Percentiles rank a stretch among this genome's conserved stretches.
Conservation (phyloP, 2,797 vertebrate species). For the Limosa lapponica region DNA sequence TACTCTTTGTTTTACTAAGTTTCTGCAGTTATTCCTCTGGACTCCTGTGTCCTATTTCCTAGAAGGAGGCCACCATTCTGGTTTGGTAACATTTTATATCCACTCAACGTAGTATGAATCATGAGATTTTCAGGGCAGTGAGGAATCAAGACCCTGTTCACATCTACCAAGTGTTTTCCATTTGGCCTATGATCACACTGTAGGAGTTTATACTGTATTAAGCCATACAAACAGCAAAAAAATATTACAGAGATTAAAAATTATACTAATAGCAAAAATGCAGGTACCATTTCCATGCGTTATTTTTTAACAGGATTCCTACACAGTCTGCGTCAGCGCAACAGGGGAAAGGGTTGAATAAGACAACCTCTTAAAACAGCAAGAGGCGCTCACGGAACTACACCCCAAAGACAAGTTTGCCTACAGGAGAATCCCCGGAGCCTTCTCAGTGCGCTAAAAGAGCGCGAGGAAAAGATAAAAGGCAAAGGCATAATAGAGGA, state of each 20-base stretch:
- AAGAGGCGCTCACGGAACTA: background rate
- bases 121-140: background rate
- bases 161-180: background rate
- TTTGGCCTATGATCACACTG: too few relatives aligned
- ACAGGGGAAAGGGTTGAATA: background rate
- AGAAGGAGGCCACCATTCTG: background rate
- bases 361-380: background rate
- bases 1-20: background rate
- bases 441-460: rapidly evolving
- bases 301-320: background rate
- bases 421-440: background rate
- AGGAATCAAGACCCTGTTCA: background rate
- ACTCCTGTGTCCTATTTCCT: background rate
- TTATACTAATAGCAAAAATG: background rate
- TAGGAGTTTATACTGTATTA: background rate
- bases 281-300: rapidly evolving
- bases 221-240: background rate
- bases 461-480: background rate
- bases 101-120: background rate
- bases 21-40: background rate
- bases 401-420: background rate
- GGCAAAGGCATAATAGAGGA: background rate
- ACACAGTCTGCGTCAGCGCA: rapidly evolving
- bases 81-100: background rate
- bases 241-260: background rate